Evolutionary conservation across 2,113 vertebrate species (phyloP).

Genomic region (Calypte anna): DNA sequence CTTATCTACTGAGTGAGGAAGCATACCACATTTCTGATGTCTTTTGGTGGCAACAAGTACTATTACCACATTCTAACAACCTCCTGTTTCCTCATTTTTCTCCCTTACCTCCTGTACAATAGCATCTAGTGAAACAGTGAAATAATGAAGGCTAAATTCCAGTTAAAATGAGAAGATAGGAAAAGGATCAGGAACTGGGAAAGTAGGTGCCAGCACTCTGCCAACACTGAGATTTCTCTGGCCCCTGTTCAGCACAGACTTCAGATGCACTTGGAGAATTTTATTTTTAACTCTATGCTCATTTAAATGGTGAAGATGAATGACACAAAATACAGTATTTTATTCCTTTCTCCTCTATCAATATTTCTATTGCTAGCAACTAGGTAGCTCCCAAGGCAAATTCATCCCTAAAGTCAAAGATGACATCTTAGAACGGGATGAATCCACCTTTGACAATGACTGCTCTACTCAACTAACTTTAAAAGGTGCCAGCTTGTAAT

Average conservation of each 20-base stretch:
- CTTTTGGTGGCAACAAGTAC: background rate
- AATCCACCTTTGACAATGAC: background rate
- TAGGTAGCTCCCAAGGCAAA: background rate
- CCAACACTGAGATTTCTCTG: background rate
- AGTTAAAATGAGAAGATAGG: background rate
- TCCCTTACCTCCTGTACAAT: background rate
- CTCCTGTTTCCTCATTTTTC: background rate
- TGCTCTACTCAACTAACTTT: background rate
- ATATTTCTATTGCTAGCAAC: background rate
- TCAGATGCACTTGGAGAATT: background rate
- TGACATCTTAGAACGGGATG: background rate
- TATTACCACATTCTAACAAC: background rate
- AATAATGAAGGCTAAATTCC: background rate
- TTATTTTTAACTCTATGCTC: background rate
- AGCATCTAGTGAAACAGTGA: background rate
- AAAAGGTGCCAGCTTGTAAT: background rate
- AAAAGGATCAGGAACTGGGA: background rate
- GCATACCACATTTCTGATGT: fast-evolving
- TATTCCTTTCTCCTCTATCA: background rate
- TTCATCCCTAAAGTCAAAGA: background rate
- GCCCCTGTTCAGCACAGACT: background rate
- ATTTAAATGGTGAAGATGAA: background rate
- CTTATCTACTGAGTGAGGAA: background rate
- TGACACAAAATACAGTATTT: background rate
- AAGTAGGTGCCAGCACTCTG: background rate